Base-by-base conservation (phyloP, 2,888 invertebrate species). In the Tridacna crocea region DNA sequence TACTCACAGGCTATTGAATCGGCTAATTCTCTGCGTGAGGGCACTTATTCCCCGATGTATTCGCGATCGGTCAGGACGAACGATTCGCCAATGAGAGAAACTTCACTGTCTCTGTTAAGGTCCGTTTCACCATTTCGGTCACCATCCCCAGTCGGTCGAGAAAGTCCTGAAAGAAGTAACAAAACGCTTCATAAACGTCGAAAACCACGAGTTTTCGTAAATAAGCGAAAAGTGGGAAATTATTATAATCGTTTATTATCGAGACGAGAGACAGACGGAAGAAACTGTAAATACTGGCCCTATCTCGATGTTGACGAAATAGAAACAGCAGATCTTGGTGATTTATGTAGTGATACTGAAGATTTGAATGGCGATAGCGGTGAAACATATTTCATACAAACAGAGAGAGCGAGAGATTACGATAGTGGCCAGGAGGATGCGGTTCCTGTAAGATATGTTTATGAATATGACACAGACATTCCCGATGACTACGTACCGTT, bases 401-500 rank as follows among this genome's bases (percentile, higher is more conserved):
- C 48, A 60, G 47, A 74, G n/a, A 60, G 48, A 55, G 60, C 22
- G 22, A 72, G 47, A n/a, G 70, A 74, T 13, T 74, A 74, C 36
- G 75, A 65, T 26, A 48, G 48, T 12, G 61, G 27, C 24, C 87
- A 85, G 70, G 80, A 78, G 26, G 72, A 72, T 8, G 80, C 77
- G 47, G 65, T 63, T 79, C 80, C 78, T 24, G 26, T 84, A 19
- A 72, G 68, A 26, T 80, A 83, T 75, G 75, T 82, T 58, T 79
- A 82, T 72, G 82, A 79, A 46, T 77, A 68, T 24, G 77, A 84
- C 24, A 51, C 77, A 46, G 77, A 82, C 76, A 85, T 84, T 80
- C 88, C 87, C 19, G 84, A 85, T 26, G 85, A 87, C 24, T 92
- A 91, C 77, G 89, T 92, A 27, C 91, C 92, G 61, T 92, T 89